Percentiles rank a stretch among this genome's conserved stretches.
phyloP scores from a whole-genome alignment of 1,140 invertebrate species.

The Vollenhovia emeryi region DNA sequence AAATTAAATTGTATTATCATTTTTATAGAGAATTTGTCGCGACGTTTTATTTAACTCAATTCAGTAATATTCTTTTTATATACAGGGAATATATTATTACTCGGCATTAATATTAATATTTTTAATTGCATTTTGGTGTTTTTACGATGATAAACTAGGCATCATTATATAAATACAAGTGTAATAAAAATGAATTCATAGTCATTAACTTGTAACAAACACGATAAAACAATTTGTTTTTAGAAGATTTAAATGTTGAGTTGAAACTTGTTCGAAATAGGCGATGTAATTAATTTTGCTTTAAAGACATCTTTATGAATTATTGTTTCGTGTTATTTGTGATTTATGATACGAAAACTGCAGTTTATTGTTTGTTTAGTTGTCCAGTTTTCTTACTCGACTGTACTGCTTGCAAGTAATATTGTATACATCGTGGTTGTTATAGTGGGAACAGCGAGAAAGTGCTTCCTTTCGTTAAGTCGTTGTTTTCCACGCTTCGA shows the following conservation, averaged over 20 bases:
- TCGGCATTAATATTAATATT: neutral
- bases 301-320: neutral
- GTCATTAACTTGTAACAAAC: neutral
- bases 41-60: neutral
- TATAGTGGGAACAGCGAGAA: conserved; percentile 71
- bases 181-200: neutral
- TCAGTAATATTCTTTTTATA: neutral
- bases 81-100: neutral
- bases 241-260: neutral
- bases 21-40: neutral
- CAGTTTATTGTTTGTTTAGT: neutral
- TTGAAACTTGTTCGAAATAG: neutral
- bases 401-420: conserved; percentile 23
- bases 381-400: conserved; percentile 8
- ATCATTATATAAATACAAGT: neutral
- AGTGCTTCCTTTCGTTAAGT: conserved; percentile 77
- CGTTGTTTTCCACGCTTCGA: conserved; percentile 73
- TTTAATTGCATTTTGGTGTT: neutral
- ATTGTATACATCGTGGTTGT: conserved; percentile 35
- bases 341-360: neutral
- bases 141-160: neutral
- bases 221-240: neutral
- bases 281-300: neutral
- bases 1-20: neutral
- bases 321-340: neutral